Base-by-base conservation (phyloP, 2,113 vertebrate species). In the Phoenicopterus ruber region DNA sequence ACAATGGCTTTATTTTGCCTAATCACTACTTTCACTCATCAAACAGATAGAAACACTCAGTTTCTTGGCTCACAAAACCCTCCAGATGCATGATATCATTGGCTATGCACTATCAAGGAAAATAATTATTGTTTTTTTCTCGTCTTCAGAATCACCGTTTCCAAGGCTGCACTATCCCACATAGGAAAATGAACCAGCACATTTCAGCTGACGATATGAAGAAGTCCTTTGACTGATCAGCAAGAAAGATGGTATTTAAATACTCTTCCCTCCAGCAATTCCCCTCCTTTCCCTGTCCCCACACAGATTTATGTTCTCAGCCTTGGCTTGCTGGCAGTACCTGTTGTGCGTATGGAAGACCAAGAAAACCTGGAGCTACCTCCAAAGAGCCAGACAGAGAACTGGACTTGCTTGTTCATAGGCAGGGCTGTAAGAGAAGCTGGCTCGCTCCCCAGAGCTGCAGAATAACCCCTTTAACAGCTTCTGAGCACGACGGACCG, bases 251-350 rank as follows among this genome's bases (percentile, higher is more conserved):
- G 34, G 61, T 50, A 88, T 94, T 96, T 94, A 96, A 93, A 93
- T 92, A 59, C 61, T 79, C 57, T 91, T 78, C 82, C 90, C 86
- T 92, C 50, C 38, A 92, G 94, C 85, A 95, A 67, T 86, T 86
- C 55, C 44, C 74, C 71, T 81, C 74, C 67, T 88, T 88, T 79
- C 59, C 81, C 44, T 44, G 31, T 72, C 40, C 59, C 32, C 13
- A 69, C 14, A 80, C 93, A 96, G 88, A 98, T 96, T 97, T 97
- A 97, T 88, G 88, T 77, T 70, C 78, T 74, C 61, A 74, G 57
- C 82, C 82, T 86, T 81, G 90, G 70, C 59, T 83, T 93, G 83
- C 32, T 0, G 0, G 84, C 66, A 83, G 90, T 92, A 97, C 81
- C 84, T 96, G 94, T 63, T 90, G 55, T 66, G 47, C 13, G 1